Base-by-base conservation (phyloP, 2,113 vertebrate genomes). In the Antigone vipio region DNA sequence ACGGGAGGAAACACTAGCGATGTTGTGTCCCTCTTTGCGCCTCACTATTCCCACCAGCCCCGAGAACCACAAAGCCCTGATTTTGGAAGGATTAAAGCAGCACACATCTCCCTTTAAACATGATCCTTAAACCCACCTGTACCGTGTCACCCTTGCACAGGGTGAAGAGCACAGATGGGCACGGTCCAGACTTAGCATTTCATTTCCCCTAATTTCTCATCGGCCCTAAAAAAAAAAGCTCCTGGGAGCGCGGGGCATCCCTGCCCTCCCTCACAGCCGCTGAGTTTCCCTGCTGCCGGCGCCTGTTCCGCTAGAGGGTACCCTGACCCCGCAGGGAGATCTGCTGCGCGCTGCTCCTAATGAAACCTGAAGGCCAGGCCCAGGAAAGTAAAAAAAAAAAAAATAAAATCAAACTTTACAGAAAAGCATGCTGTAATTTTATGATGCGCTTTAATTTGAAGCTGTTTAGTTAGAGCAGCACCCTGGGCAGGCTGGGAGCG, bases 391-490 rank as follows among this genome's bases (percentile, higher is more conserved):
- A 69, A 93, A 92, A 92, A 74, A 42, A 44, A 44, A 44, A 44
- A 44, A 44, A 44, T 12, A 44, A 12, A 44, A 15, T 45, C 82
- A 68, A 88, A 85, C 91, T 97, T 96, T 97, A 97, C 96, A 97
- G 97, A 97, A 92, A 96, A 96, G 96, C 96, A 95, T 97, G 96
- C 93, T 98, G 97, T 97, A 98, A 98, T 98, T 98, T 98, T 98
- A 98, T 96, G 96, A 97, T 96, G 93, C 22, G 2, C 77, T 97
- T 97, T 92, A 95, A 96, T 98, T 96, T 97, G 97, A 96, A 96
- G 97, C 97, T 97, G 95, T 96, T 97, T 93, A 93, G 97, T 95
- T 93, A 95, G 92, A 96, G 45, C 77, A 97, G 94, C 90, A 96
- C 95, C 89, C 95, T 77, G 93, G 96, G 97, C 95, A 96, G 97